Base-by-base conservation (phyloP, 2,113 vertebrate species). In the Otus sunia region DNA sequence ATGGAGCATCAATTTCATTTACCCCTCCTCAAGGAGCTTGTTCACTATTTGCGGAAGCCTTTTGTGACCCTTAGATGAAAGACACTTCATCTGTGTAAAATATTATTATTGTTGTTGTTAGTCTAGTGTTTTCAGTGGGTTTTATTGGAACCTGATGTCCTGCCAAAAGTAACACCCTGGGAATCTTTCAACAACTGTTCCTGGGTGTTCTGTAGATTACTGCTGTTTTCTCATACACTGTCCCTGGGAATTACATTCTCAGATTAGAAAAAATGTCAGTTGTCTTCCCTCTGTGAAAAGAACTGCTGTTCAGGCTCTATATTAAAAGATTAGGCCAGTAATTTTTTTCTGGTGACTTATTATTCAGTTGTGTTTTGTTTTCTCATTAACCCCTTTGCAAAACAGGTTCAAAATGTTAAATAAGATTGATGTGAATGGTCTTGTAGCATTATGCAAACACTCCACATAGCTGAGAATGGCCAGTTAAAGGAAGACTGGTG, bases 131-230 rank as follows among this genome's bases (percentile, higher is more conserved):
- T 95, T 96, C 74, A 86, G 88, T 80, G 71, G n/a, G 18, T 95
- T 96, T 96, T 95, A 62, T 69, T 92, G 84, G 97, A 95, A 97
- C 95, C 71, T 66, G 86, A 86, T 95, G 97, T 96, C 94, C 97
- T 97, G 95, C 95, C 97, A 97, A 76, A 95, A 91, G 91, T 85
- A 92, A 97, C 92, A 96, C 96, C 89, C 97, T 80, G 81, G 59
- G 95, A 96, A 86, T 92, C 92, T 96, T 95, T 95, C 91, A 92
- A 53, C 89, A 90, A 92, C 77, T 69, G 81, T 95, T 96, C 84
- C 96, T 97, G 96, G 96, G 95, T 97, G 95, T 94, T 95, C 95
- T 95, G 91, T 88, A 85, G 88, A 89, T 95, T 82, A 82, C 26
- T 88, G 81, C 77, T 97, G 80, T 91, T 96, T 97, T 84, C 88